Evolutionary conservation across 92 coral and sea anemone genomes (phyloP), one percentile per base, ranked within the genome.

Genomic region (Zoanthus gigantus): DNA sequence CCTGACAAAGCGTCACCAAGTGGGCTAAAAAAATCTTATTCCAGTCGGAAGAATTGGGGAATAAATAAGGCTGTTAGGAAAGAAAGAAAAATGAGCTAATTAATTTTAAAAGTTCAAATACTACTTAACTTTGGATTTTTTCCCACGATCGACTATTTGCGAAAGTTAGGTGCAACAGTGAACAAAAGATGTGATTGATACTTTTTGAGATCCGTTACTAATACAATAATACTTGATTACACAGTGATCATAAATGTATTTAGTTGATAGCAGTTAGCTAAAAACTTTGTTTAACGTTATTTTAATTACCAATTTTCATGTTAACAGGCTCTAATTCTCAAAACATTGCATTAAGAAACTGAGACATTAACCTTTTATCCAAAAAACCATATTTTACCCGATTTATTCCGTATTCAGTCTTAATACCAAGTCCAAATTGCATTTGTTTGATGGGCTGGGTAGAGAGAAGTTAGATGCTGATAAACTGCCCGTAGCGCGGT

Each of bases 51-150:
- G 10, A 50, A 7, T 50, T 50, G 9, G 6, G 45, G 28, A 74
- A 50, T 30, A 77, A 77, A 77, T 66, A 77, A 16, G 15, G 47
- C 67, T 77, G 82, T 54, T 77, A 46, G 11, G 42, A 77, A 53
- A 77, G 82, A 52, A 11, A 31, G 61, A 53, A 77, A 30, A 11
- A 7, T 28, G 13, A 69, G 11, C 74, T 69, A 69, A 34, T 53
- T 54, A 52, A 44, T 48, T 46, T n/a, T n/a, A n/a, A n/a, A 53
- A 17, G 16, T 6, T 54, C 28, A 23, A 12, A 37, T 2, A 37
- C 4, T 37, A 2, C 42, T 37, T 37, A 2, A 37, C 42, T 34
- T 54, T 1, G 31, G 11, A 37, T 30, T 77, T 31, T 5, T 48
- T 28, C 67, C 3, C 47, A 34, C 60, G 66, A 76, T 15, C 53